phyloP scores from a whole-genome alignment of 2,888 invertebrate species.

The Protophormia terraenovae region DNA sequence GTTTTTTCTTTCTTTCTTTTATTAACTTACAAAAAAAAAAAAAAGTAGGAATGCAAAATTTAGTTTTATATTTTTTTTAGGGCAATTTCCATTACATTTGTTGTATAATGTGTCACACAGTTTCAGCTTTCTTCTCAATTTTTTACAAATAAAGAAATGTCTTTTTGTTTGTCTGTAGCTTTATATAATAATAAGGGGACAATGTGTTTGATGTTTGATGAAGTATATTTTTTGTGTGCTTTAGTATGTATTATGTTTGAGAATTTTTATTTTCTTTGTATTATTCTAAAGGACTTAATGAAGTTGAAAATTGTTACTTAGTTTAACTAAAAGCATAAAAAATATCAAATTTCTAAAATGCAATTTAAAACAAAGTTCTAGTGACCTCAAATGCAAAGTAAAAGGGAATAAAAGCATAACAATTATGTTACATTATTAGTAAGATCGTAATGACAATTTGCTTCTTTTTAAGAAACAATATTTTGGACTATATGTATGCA shows the following conservation, averaged over 20 bases:
- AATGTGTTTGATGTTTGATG: background rate
- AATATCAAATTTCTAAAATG: constrained; percentile 31
- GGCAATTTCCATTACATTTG: constrained; percentile 12
- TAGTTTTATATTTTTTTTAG: background rate
- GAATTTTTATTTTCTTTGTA: background rate
- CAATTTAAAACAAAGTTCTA: constrained; percentile 13
- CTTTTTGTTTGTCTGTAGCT: background rate
- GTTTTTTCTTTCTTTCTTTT: background rate
- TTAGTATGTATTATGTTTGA: too few species aligned
- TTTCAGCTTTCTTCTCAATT: background rate
- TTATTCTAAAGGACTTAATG: constrained; percentile 42
- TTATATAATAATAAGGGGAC: background rate
- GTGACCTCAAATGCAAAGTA: constrained; percentile 27
- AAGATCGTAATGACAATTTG: background rate
- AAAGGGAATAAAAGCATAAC: background rate
- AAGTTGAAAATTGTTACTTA: constrained; percentile 64
- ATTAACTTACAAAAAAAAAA: background rate
- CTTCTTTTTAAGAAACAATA: too few species aligned
- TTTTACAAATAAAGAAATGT: background rate
- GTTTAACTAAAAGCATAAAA: constrained; percentile 3
- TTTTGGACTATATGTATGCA: too few species aligned
- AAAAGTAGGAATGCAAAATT: background rate
- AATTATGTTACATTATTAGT: background rate
- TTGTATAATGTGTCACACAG: constrained; percentile 12
- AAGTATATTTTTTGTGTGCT: too few species aligned